Percentiles rank a stretch among this genome's conserved stretches.
Evolutionary conservation across 1,140 invertebrate species (phyloP).

Genomic region (Drosophila kohkoa): DNA sequence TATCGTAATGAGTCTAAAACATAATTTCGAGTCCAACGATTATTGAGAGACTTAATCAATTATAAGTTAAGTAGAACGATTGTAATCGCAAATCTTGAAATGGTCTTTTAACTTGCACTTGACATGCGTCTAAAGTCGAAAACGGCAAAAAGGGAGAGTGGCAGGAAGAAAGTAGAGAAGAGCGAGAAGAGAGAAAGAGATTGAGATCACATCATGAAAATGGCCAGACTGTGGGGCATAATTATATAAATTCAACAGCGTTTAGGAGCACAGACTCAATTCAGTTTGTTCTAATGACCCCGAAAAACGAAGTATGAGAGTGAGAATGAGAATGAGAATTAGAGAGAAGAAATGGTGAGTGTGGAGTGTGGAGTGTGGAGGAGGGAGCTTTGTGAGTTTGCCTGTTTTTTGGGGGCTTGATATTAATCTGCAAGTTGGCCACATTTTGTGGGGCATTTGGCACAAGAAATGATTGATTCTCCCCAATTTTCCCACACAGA

Average conservation of each 20-base stretch:
- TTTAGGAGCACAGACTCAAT: slow-evolving; percentile 58
- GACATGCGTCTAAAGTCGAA: not conserved
- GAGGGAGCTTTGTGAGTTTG: not conserved
- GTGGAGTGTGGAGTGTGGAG: too few relatives aligned
- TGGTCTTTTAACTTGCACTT: not conserved
- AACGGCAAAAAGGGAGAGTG: slow-evolving; percentile 9
- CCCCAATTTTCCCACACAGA: slow-evolving; percentile 20
- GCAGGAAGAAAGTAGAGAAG: not conserved
- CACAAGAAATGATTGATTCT: slow-evolving; percentile 35
- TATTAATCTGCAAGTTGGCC: slow-evolving; percentile 44
- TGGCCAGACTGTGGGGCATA: slow-evolving; percentile 43
- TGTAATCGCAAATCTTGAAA: slow-evolving; percentile 4
- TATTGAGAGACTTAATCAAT: slow-evolving; percentile 37
- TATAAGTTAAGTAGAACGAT: slow-evolving; percentile 51
- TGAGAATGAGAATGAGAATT: not conserved
- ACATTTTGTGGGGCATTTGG: slow-evolving; percentile 34
- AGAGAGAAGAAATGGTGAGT: too few relatives aligned
- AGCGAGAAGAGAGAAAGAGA: not conserved
- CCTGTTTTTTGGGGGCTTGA: slow-evolving; percentile 11
- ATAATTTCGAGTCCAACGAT: not conserved
- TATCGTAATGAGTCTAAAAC: not conserved
- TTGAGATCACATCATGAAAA: slow-evolving; percentile 43
- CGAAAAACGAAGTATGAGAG: slow-evolving; percentile 37
- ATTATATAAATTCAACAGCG: slow-evolving; percentile 72
- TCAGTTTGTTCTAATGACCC: slow-evolving; percentile 67